Evolutionary conservation across 2,888 invertebrate genomes (phyloP), one percentile per base, ranked within the genome.

Genomic region (Laspeyria flexula): DNA sequence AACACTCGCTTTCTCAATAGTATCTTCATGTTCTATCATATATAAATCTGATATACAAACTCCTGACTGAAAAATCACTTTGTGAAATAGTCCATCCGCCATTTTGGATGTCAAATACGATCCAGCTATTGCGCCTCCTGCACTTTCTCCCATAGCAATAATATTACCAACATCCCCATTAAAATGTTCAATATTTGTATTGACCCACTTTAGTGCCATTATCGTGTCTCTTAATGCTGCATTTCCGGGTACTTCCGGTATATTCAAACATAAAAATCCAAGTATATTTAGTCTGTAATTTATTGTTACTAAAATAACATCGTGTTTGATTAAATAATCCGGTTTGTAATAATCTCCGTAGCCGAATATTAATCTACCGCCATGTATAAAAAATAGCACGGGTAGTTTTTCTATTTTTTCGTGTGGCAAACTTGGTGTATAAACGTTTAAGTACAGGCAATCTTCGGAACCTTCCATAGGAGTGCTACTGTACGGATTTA

Each of bases 381-480:
- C 94, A 29, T 94, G 94, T 7, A 94, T 82, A 77, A 93, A 94
- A 49, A 94, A 90, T 72, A 94, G 69, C 0, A 94, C 93, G 0
- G 94, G 94, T 9, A 88, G 73, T 30, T 84, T 83, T 43, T 79
- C 59, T 4, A 65, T 49, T 49, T 86, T 82, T 21, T 86, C 76
- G 0, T 25, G 3, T 55, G 86, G 88, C 67, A 95, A 81, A 49
- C 85, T 81, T 27, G 95, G 95, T 0, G 94, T 93, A 78, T 95
- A 95, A 0, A 96, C 93, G 71, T 95, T 96, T 45, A 96, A 74
- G 67, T 94, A 95, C 0, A 96, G 87, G 64, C 96, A 96, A 73
- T 96, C 95, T 79, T 96, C 96, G 0, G 79, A 85, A 0, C 95
- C 95, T 18, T 90, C 87, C 25, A 93, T 70, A 0, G 82, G 67